phyloP scores from a whole-genome alignment of 2,888 invertebrate genomes.

The Neria commutata region DNA sequence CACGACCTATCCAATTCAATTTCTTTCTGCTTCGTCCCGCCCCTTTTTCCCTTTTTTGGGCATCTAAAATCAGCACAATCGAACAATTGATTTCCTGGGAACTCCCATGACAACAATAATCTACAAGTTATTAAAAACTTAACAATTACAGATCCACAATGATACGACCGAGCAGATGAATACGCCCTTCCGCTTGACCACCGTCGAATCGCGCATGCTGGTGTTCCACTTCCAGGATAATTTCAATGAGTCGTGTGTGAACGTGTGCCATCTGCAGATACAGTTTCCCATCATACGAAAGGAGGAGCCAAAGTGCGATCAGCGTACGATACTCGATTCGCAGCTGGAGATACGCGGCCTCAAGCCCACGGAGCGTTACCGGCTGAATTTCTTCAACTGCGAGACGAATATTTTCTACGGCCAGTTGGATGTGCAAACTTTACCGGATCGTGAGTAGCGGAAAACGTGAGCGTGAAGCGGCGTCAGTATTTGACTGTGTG shows the following conservation, averaged over 20 bases:
- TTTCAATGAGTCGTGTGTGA: slow-evolving; percentile 53
- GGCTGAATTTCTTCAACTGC: slow-evolving; percentile 53
- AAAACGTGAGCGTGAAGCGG: background rate
- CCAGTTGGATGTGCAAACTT: slow-evolving; percentile 54
- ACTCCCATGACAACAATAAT: no score
- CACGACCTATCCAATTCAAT: no score
- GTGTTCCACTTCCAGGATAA: slow-evolving; percentile 51
- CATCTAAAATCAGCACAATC: no score
- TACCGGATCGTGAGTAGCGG: slow-evolving; percentile 57
- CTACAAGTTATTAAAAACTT: no score
- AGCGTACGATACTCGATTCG: slow-evolving; percentile 47
- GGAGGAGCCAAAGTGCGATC: slow-evolving; percentile 47
- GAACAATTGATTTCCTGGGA: no score
- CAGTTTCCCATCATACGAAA: slow-evolving; percentile 45
- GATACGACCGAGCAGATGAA: slow-evolving; percentile 52
- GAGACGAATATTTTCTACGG: slow-evolving; percentile 52
- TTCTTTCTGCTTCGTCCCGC: no score
- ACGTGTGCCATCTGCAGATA: slow-evolving; percentile 49
- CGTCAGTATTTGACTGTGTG: background rate
- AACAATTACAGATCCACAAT: slow-evolving; percentile 57
- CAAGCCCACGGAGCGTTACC: slow-evolving; percentile 50
- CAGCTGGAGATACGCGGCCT: slow-evolving; percentile 47
- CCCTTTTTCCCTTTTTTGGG: no score
- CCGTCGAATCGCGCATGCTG: slow-evolving; percentile 56
- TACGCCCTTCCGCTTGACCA: slow-evolving; percentile 50